Evolutionary conservation across 2,113 vertebrate genomes (phyloP).

Genomic region (Brachyistius frenatus): DNA sequence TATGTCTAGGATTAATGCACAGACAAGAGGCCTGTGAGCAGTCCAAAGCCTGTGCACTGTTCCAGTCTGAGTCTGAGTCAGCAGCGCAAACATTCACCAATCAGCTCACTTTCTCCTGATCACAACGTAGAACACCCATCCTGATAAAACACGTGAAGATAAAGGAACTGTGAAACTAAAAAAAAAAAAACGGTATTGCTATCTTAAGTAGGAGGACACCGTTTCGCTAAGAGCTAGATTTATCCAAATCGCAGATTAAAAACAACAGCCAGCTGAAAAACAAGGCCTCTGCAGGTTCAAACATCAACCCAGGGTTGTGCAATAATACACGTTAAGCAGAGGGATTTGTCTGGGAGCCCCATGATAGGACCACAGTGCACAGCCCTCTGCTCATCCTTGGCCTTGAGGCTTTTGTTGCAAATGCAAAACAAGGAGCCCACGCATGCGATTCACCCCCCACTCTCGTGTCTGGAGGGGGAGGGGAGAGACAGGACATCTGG

Average conservation of each 20-base stretch:
- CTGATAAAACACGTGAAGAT: conserved; percentile 9
- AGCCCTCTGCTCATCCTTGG: conserved; percentile 15
- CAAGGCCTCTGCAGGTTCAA: conserved; percentile 24
- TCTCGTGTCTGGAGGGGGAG: conserved; percentile 63
- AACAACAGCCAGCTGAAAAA: conserved; percentile 16
- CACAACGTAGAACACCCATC: conserved; percentile 25
- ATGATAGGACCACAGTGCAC: not conserved
- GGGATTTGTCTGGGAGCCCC: not conserved
- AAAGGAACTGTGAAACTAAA: not conserved
- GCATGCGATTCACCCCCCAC: conserved; percentile 12
- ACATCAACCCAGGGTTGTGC: conserved; percentile 53
- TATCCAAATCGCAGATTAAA: conserved; percentile 33
- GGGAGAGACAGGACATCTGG: conserved; percentile 83
- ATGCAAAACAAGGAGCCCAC: conserved; percentile 56
- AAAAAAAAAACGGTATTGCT: not conserved
- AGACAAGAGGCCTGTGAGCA: conserved; percentile 65
- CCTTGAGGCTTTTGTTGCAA: conserved; percentile 67
- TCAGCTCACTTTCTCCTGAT: conserved; percentile 48
- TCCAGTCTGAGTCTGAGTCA: conserved; percentile 72
- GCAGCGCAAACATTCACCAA: conserved; percentile 57
- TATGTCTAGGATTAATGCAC: conserved; percentile 77
- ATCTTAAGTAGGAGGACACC: not conserved
- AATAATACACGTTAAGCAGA: not conserved
- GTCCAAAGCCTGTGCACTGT: conserved; percentile 59
- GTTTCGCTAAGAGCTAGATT: not conserved